These are phyloP conservation scores for Telmatochromis sp. DNA, from an alignment of 2,113 vertebrate genomes.

Conservation along the genomic window DNA sequence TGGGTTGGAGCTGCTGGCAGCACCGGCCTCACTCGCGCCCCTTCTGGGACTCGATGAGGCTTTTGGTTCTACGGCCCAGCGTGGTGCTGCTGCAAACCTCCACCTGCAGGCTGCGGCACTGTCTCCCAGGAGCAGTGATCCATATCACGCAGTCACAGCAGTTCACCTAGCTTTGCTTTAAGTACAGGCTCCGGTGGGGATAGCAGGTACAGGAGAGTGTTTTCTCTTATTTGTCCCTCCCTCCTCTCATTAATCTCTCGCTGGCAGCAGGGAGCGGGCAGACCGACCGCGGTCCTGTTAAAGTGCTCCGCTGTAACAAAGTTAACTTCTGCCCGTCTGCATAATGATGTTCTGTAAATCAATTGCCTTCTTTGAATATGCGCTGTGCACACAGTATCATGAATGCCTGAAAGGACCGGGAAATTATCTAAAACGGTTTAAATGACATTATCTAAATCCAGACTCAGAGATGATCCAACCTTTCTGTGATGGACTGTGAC, in stretches of 20 bases:
- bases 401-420: background rate
- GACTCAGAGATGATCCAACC: background rate
- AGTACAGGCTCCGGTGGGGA: background rate
- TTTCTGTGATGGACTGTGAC: background rate
- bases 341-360: background rate
- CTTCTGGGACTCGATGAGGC: background rate
- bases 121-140: background rate
- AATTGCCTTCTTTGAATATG: background rate
- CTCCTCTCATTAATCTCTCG: background rate
- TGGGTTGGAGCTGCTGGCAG: background rate
- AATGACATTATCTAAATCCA: background rate
- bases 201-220: background rate
- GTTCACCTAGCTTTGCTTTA: constrained; percentile 9
- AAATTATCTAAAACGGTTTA: background rate
- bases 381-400: background rate
- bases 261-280: background rate
- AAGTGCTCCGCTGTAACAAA: background rate
- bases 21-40: background rate
- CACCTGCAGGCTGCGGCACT: background rate
- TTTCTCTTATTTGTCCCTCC: background rate
- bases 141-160: background rate
- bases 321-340: background rate
- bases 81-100: background rate
- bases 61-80: background rate
- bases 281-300: background rate